Evolutionary conservation across 2,888 invertebrate species (phyloP), one percentile per base, ranked within the genome.

Genomic region (Raillietiella orientalis): DNA sequence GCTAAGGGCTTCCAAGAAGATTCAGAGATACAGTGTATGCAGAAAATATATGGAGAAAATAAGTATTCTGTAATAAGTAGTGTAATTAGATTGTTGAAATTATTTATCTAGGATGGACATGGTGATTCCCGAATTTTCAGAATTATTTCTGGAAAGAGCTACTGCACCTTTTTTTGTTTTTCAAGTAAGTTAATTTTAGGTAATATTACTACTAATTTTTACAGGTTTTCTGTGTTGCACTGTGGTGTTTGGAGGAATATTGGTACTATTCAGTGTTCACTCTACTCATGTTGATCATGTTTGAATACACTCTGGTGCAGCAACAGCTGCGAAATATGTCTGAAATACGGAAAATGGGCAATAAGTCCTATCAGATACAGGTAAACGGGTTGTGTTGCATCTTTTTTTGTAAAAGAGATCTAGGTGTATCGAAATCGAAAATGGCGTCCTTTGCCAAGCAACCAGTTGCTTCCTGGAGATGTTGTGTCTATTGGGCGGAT

Each of bases 161-260:
- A 90, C 93, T 0, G 93, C 96, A 1, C 96, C 96, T 2, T 99
- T 99, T 50, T 99, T 99, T 49, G 90, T 99, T 4, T 99, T 99
- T 48, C 96, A 99, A 67, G 41, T 39, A 21, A 3, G 22, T 3
- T 15, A 3, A 17, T 14, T 2, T 17, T 17, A 6, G n/a, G 19
- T 8, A 17, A n/a, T 17, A 17, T 17, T 8, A 6, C n/a, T 17
- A 19, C n/a, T 19, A 8, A 23, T 14, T 12, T 11, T 25, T 34
- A 6, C 25, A 39, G 38, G 79, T 96, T 29, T 93, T 99, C 45
- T 96, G 93, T 42, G 93, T 96, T 23, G 75, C 70, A 8, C 53
- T 99, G 3, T 99, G 96, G 96, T 99, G 96, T 50, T 54, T 99
- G 35, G 96, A 99, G 44, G 87, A 87, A 43, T 93, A 87, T 48